A percentile compares a stretch with the other conserved stretches of the same genome.
Evolutionary conservation across 2,888 invertebrate genomes (phyloP).

Genomic region (Notodonta dromedarius): DNA sequence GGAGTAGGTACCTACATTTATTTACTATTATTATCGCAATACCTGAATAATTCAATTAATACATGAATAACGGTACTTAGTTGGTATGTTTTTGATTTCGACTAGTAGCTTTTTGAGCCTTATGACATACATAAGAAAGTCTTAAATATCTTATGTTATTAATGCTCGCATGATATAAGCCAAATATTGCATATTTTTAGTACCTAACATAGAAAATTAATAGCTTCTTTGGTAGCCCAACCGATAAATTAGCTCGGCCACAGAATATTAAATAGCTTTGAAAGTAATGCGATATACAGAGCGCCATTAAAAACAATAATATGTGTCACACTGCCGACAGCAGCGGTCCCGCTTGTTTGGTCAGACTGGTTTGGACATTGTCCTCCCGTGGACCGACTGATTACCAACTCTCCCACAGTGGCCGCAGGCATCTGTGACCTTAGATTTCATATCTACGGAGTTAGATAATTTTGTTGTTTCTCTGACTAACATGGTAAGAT

Average conservation of each 20-base stretch:
- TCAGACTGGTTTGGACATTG: constrained; percentile 55
- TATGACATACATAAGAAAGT: too few relatives aligned
- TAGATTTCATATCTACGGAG: constrained; percentile 31
- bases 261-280: neutral
- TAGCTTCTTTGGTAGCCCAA: neutral
- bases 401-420: constrained; percentile 57
- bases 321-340: neutral
- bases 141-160: too few relatives aligned
- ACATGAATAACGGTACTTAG: too few relatives aligned
- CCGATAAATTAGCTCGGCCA: neutral
- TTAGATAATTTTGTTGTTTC: constrained; percentile 15
- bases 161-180: too few relatives aligned
- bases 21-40: too few relatives aligned
- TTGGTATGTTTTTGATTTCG: too few relatives aligned
- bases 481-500: constrained; percentile 33
- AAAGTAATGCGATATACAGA: neutral
- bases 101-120: too few relatives aligned
- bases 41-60: too few relatives aligned
- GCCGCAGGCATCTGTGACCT: constrained; percentile 31
- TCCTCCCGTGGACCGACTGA: constrained; percentile 36
- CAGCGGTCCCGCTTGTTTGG: neutral
- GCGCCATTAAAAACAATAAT: neutral
- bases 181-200: too few relatives aligned
- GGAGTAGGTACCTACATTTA: too few relatives aligned
- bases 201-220: too few relatives aligned